phyloP scores from a whole-genome alignment of 2,888 invertebrate genomes.

The Chrysotoxum bicinctum region DNA sequence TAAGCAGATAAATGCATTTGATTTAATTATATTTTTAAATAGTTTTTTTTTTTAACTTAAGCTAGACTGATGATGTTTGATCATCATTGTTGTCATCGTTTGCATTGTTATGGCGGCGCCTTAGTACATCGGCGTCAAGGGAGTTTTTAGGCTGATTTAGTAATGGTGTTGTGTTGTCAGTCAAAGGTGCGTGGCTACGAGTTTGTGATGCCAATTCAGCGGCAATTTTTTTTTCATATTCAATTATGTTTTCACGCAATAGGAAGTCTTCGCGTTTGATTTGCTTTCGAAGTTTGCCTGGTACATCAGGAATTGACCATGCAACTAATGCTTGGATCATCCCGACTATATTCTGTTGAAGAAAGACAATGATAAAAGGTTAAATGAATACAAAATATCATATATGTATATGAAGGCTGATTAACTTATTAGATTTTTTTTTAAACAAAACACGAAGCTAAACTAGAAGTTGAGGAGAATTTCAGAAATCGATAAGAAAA shows the following conservation, averaged over 20 bases:
- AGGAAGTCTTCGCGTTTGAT: slow-evolving; percentile 88
- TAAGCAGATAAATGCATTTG: slow-evolving; percentile 64
- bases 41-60: background rate
- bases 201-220: slow-evolving; percentile 39
- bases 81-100: slow-evolving; percentile 72
- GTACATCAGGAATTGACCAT: slow-evolving; percentile 90
- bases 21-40: slow-evolving; percentile 1
- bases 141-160: slow-evolving; percentile 39
- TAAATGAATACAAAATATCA: background rate
- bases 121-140: slow-evolving; percentile 48
- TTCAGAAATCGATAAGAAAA: no score
- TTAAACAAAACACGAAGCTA: no score
- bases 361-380: slow-evolving; percentile 38
- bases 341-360: slow-evolving; percentile 87
- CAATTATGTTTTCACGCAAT: slow-evolving; percentile 88
- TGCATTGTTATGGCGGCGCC: slow-evolving; percentile 61
- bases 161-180: background rate
- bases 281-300: slow-evolving; percentile 86
- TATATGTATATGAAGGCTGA: no score
- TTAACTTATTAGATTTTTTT: no score
- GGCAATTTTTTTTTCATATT: slow-evolving; percentile 84
- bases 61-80: slow-evolving; percentile 76
- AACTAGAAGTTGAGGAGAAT: no score
- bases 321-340: slow-evolving; percentile 87
- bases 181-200: background rate